Evolutionary conservation across 2,888 invertebrate genomes (phyloP).

Genomic region (Lacanobia oleracea): DNA sequence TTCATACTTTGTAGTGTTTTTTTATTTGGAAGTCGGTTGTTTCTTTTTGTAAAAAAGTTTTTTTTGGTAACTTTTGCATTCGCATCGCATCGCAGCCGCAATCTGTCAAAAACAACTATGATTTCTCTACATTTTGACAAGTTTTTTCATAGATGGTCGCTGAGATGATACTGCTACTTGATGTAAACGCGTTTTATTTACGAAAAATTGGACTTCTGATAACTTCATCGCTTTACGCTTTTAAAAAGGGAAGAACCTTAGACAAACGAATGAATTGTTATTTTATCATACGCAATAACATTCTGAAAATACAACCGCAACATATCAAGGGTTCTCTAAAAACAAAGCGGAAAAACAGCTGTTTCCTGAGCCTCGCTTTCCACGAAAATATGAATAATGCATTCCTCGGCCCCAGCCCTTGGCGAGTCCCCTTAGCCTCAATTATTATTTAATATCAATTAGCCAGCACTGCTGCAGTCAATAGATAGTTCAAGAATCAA

Average conservation of each 20-base stretch:
- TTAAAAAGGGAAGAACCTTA: neutral
- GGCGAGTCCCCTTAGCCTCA: conserved; percentile 69
- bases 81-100: too few relatives aligned
- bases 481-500: conserved; percentile 62
- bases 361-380: conserved; percentile 65
- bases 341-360: conserved; percentile 67
- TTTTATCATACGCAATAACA: conserved; percentile 1
- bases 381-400: conserved; percentile 71
- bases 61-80: too few relatives aligned
- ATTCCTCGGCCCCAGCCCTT: conserved; percentile 54
- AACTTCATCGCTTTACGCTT: neutral
- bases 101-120: too few relatives aligned
- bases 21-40: too few relatives aligned
- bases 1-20: too few relatives aligned
- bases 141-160: too few relatives aligned
- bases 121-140: too few relatives aligned
- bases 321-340: conserved; percentile 22
- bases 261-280: neutral
- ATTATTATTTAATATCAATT: conserved; percentile 84
- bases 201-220: too few relatives aligned
- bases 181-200: too few relatives aligned
- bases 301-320: conserved; percentile 24
- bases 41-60: too few relatives aligned
- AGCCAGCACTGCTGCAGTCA: conserved; percentile 67
- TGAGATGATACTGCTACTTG: too few relatives aligned